phyloP scores from a whole-genome alignment of 2,113 vertebrate species.

The Lasiurus borealis region DNA sequence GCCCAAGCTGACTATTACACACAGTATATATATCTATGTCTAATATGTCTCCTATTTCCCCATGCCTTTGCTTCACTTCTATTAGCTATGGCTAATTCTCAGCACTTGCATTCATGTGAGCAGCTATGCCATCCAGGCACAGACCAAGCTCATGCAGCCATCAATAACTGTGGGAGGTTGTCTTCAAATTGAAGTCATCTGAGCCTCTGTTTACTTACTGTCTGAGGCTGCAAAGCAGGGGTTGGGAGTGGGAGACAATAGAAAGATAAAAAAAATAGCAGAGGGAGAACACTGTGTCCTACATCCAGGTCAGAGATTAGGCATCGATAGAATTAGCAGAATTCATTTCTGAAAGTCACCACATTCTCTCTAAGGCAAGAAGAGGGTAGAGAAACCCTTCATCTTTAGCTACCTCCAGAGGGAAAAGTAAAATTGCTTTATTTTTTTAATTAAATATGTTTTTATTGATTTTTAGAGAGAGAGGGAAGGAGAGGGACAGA shows the following conservation, averaged over 20 bases:
- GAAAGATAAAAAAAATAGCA: neutral
- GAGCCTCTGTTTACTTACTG: slow-evolving; percentile 43
- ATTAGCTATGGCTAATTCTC: neutral
- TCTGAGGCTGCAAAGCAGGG: neutral
- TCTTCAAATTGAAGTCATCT: neutral
- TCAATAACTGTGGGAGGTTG: neutral
- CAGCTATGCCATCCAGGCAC: neutral
- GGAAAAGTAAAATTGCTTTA: neutral
- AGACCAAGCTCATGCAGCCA: neutral
- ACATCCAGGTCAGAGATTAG: neutral
- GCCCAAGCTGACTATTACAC: neutral
- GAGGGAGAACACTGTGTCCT: neutral
- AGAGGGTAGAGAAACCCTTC: neutral
- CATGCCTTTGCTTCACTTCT: neutral
- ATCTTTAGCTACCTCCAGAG: neutral
- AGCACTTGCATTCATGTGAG: neutral
- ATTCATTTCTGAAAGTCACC: slow-evolving; percentile 4
- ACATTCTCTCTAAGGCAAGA: neutral
- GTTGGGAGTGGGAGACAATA: too few species aligned
- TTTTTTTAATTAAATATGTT: neutral
- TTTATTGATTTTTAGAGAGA: too few species aligned
- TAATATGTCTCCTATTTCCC: neutral
- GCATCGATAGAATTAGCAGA: neutral
- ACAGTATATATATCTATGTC: neutral
- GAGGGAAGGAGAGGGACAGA: too few species aligned